Base-by-base conservation (phyloP, 2,888 invertebrate genomes). In the Drosophila birchii region DNA sequence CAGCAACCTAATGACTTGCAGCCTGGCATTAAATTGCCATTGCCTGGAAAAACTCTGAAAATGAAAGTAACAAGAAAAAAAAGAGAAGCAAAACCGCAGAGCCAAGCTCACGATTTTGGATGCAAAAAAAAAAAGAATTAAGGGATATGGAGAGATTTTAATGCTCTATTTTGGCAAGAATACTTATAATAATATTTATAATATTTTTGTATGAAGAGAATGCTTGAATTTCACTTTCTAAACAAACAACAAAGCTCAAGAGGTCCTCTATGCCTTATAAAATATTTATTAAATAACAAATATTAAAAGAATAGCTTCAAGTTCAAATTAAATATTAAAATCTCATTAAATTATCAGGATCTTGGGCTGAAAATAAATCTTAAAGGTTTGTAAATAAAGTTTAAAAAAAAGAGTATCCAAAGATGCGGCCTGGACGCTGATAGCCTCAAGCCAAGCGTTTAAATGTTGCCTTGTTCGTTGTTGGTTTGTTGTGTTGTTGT, bases 11-110 rank as follows among this genome's bases (percentile, higher is more conserved):
- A 70, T 69, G 70, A 68, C 68, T 68, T 68, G 68, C 70, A 68
- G 66, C 63, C 55, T 70, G 53, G 58, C 84, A 68, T 76, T 63
- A 83, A 86, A 80, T 68, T 69, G 56, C 70, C 49, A 49, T 56
- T 69, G 68, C 68, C 68, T 56, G 68, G 70, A 68, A 68, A 68
- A 68, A 68, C 68, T 29, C 56, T 47, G 68, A 66, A 69, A 75
- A 68, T 63, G 60, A 61, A 39, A 70, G 51, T 60, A 64, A 45
- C 14, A 70, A 43, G 41, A 36, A 39, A 6, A n/a, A 56, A 41
- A 9, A 39, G 2, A 38, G 58, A 69, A 51, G 36, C 29, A n/a
- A 29, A 59, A 43, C 62, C 36, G 16, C 39, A 14, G 32, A 49
- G 39, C 20, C 11, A 5, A 39, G 29, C 67, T 68, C 68, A 68